These are phyloP conservation scores for Dipodomys stephensi DNA, from an alignment of 2,113 vertebrate genomes.

Conservation along the genomic window DNA sequence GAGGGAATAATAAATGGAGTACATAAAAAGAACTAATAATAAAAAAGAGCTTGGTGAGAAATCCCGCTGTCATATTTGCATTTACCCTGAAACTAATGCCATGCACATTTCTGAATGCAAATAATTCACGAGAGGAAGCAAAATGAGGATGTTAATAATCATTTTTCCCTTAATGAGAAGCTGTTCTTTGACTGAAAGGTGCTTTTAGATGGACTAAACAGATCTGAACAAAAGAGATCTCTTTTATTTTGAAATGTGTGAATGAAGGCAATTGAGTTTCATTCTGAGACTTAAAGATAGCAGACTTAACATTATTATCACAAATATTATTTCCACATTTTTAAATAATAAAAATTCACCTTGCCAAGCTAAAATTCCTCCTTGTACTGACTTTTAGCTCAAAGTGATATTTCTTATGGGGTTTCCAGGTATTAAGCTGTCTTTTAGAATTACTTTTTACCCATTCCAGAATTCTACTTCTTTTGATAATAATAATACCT, in stretches of 20 bases:
- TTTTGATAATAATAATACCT: conserved; percentile 29
- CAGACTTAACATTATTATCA: conserved; percentile 80
- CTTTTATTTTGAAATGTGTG: conserved; percentile 69
- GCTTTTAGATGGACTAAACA: conserved; percentile 86
- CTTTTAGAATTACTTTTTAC: conserved; percentile 33
- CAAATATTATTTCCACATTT: conserved; percentile 85
- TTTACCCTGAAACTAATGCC: conserved; percentile 91
- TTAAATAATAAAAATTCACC: conserved; percentile 84
- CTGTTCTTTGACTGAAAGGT: conserved; percentile 88
- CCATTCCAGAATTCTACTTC: neutral
- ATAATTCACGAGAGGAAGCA: conserved; percentile 91
- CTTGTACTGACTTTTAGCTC: conserved; percentile 73
- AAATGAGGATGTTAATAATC: conserved; percentile 90
- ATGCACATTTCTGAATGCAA: conserved; percentile 90
- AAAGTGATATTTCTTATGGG: conserved; percentile 75
- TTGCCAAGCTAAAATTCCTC: conserved; percentile 79
- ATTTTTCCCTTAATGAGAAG: conserved; percentile 90
- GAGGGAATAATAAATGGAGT: conserved; percentile 88
- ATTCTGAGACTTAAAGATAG: conserved; percentile 83
- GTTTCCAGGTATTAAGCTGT: conserved; percentile 37
- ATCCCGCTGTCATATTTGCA: conserved; percentile 91
- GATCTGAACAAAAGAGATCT: conserved; percentile 85
- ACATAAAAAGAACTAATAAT: conserved; percentile 91
- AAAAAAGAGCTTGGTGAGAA: conserved; percentile 89
- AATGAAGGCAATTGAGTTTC: conserved; percentile 81